Base-by-base conservation (phyloP, 2,888 invertebrate genomes). In the Macaria notata region DNA sequence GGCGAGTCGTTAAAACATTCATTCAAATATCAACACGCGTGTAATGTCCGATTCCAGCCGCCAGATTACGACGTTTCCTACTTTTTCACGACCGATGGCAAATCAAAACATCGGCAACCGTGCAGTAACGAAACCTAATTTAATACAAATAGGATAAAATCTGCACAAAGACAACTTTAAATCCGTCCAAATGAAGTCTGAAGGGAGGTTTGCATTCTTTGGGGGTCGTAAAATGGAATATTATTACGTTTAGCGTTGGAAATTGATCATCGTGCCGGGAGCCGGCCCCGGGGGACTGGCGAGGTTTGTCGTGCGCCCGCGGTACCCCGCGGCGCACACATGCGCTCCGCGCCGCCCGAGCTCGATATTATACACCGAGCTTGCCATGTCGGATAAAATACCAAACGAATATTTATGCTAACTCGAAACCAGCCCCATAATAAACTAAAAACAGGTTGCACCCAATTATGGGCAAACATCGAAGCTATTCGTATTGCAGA, bases 181-280 rank as follows among this genome's bases (percentile, higher is more conserved):
- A 77, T 71, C 68, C 63, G 64, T 60, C 70, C 64, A 73, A 74
- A 76, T 73, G 68, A 75, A 71, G 71, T 70, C 66, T 58, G 56
- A 46, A 56, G 49, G 54, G 56, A 55, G 67, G 62, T 70, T 64
- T 61, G 67, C 64, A 75, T 76, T 75, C 67, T 77, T 75, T 71
- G 64, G 66, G 79, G 76, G 77, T 78, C 70, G 72, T 73, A 74
- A 77, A 80, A 81, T 76, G 78, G 75, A 79, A 82, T 83, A 83
- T 84, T 83, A 84, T 83, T 82, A 76, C 77, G 78, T 81, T 81
- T 80, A 76, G 81, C 72, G 75, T 75, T 81, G 73, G 80, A 82
- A 84, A 86, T 84, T 85, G 81, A 85, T 87, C 82, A 80, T 75
- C 74, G 70, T 73, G 75, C 72, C 64, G 66, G 75, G 77, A 72